Evolutionary conservation across 2,797 vertebrate species (phyloP), one percentile per base, ranked within the genome.

Genomic region (Alca torda): DNA sequence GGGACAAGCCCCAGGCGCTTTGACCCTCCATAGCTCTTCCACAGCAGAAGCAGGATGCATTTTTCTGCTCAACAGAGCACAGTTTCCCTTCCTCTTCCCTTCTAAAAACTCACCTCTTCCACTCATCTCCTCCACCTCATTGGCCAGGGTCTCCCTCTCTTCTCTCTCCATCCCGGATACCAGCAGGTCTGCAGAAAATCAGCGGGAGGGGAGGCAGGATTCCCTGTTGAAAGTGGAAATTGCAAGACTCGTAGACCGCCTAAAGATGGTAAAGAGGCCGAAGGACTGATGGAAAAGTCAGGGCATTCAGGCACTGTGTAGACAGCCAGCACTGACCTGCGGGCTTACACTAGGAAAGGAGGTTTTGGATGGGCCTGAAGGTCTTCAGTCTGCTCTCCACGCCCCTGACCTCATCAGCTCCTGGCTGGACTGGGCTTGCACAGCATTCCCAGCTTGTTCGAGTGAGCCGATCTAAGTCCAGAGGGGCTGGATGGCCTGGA

Each of bases 41-140:
- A 63, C 31, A 54, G 26, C 48, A 86, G 60, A 67, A 78, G 33
- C 73, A 72, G 35, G 26, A 48, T 39, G 24, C 10, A 9, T 28
- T 81, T 78, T 76, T 75, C 39, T 69, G 64, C 48, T 67, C 41
- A 59, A 7, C 0, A 85, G 23, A 73, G 10, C 16, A n/a, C 10
- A 48, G 9, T 53, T 67, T 33, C 6, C 35, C 5, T 16, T 72
- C 23, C 15, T 67, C 35, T 78, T 81, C 53, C n/a, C 35, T 84
- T 53, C 50, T 65, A 16, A 76, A 73, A 84, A 84, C 93, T 90
- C 89, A 97, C 96, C 89, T 81, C 30, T 93, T 64, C 24, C 37
- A 43, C 30, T 65, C 30, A 21, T 57, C 30, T 90, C 53, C 26
- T 93, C 59, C 78, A 39, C 63, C 33, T 93, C 74, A 9, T 10